phyloP scores from a whole-genome alignment of 2,797 vertebrate genomes.

The Sebastes wilsoni region DNA sequence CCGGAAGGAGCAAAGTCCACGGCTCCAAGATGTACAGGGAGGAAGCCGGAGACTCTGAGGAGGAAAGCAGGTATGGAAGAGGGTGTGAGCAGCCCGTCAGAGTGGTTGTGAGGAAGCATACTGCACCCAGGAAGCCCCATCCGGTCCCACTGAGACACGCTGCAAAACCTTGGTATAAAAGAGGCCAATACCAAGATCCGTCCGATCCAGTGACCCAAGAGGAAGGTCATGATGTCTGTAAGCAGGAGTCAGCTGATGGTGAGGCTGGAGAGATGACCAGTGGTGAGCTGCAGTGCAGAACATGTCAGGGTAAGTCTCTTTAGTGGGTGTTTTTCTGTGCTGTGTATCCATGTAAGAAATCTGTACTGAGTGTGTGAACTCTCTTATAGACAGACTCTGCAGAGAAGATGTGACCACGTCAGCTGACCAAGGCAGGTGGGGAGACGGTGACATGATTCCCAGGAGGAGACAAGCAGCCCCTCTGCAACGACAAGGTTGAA shows the following conservation, averaged over 20 bases:
- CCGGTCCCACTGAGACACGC: conserved; percentile 34
- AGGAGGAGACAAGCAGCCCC: conserved; percentile 57
- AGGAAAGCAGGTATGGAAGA: conserved; percentile 57
- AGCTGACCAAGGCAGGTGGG: conserved; percentile 62
- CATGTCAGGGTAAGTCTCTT: conserved; percentile 64
- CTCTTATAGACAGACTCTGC: conserved; percentile 64
- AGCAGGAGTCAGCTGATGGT: conserved; percentile 30
- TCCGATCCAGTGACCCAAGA: neutral
- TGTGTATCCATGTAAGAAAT: neutral
- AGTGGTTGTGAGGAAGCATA: conserved; percentile 63
- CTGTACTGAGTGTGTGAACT: neutral
- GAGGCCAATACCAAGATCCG: conserved; percentile 43
- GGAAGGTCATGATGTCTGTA: conserved; percentile 21
- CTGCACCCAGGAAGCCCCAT: conserved; percentile 54
- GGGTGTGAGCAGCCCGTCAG: conserved; percentile 44
- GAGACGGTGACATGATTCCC: conserved; percentile 46
- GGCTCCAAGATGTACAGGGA: conserved; percentile 46
- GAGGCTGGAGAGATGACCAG: conserved; percentile 31
- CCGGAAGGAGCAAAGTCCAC: conserved; percentile 46
- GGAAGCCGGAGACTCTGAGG: conserved; percentile 71
- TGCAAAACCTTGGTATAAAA: conserved; percentile 60
- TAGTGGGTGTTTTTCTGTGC: neutral
- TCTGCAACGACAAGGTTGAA: conserved; percentile 70
- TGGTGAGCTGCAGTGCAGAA: conserved; percentile 58
- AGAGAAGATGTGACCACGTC: conserved; percentile 40